These are phyloP conservation scores for Microdon myrmicae DNA, from an alignment of 2,888 invertebrate genomes.

Conservation along the genomic window DNA sequence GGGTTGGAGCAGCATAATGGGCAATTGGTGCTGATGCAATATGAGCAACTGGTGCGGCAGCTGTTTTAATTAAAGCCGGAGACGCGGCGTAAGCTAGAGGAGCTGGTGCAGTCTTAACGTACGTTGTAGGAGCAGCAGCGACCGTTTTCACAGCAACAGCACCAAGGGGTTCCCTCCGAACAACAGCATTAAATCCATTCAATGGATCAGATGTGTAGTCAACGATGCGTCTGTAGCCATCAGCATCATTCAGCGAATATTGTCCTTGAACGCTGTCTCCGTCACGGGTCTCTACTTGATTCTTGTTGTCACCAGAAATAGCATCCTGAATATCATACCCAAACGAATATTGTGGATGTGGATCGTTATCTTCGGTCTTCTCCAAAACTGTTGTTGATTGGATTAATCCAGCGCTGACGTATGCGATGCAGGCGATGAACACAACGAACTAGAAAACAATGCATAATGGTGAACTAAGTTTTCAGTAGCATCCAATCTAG, in stretches of 20 bases:
- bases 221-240: conserved; percentile 69
- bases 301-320: conserved; percentile 68
- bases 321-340: conserved; percentile 68
- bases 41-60: conserved; percentile 20
- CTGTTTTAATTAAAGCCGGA: conserved; percentile 13
- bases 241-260: conserved; percentile 69
- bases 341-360: conserved; percentile 67
- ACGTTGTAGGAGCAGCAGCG: conserved; percentile 22
- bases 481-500: too few species aligned
- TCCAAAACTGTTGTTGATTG: conserved; percentile 24
- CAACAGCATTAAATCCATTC: conserved; percentile 70
- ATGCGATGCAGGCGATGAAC: conserved; percentile 54
- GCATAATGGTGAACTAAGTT: too few species aligned
- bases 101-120: too few species aligned
- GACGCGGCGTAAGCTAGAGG: conserved; percentile 11
- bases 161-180: conserved; percentile 67
- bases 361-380: conserved; percentile 58
- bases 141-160: conserved; percentile 20
- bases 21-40: conserved; percentile 16
- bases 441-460: conserved; percentile 52
- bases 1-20: conserved; percentile 4
- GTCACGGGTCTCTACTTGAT: conserved; percentile 68
- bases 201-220: conserved; percentile 69
- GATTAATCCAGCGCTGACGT: conserved; percentile 57
- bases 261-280: conserved; percentile 69